Percentiles rank a stretch among this genome's conserved stretches.
Evolutionary conservation across 64 coral and sea anemone species (phyloP).

Genomic region (Stichodactyla helianthus): DNA sequence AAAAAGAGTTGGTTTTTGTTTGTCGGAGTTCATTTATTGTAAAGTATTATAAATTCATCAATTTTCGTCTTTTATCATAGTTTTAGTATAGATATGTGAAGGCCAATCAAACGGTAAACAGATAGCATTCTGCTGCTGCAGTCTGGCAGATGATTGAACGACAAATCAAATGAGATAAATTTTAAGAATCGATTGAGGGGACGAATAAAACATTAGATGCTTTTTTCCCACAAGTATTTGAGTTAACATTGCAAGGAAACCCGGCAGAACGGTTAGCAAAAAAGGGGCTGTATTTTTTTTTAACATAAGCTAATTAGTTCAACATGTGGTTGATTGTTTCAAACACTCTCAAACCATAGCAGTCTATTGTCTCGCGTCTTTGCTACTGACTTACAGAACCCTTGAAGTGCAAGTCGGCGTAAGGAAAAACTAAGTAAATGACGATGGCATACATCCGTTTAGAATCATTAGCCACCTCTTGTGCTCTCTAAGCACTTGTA

Average conservation of each 20-base stretch:
- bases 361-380: neutral
- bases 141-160: too few relatives aligned
- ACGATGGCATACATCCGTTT: neutral
- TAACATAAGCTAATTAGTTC: neutral
- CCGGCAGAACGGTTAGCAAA: neutral
- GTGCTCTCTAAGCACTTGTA: neutral
- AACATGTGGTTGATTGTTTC: slow-evolving; percentile 6
- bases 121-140: too few relatives aligned
- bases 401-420: neutral
- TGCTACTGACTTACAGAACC: neutral
- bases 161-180: too few relatives aligned
- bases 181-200: too few relatives aligned
- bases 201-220: neutral
- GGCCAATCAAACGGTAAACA: too few relatives aligned
- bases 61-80: too few relatives aligned
- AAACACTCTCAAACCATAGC: neutral
- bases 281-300: neutral
- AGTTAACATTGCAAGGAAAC: neutral
- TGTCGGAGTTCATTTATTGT: too few relatives aligned
- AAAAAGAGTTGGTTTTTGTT: too few relatives aligned
- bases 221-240: neutral
- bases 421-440: neutral
- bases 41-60: too few relatives aligned
- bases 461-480: neutral
- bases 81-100: too few relatives aligned